Conservation (phyloP, 2,797 vertebrate species). For the Spondyliosoma cantharus region DNA sequence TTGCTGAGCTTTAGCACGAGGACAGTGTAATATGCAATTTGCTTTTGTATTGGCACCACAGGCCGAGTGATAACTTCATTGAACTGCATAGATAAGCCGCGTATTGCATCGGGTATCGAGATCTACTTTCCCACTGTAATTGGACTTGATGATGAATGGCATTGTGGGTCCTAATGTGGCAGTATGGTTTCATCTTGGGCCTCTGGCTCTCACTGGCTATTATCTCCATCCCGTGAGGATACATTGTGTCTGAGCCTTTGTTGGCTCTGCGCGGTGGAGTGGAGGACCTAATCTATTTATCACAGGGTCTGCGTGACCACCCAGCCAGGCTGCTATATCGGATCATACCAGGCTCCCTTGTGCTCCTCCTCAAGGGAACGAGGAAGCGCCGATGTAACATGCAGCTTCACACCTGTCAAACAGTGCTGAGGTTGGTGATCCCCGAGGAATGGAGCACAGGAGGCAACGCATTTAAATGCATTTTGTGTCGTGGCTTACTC, state of each 20-base stretch:
- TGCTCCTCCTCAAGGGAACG: conserved; percentile 71
- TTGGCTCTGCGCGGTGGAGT: conserved; percentile 76
- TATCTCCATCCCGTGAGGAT: conserved; percentile 81
- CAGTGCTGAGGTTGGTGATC: conserved; percentile 65
- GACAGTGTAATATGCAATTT: conserved; percentile 64
- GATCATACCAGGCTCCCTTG: conserved; percentile 75
- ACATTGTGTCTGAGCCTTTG: conserved; percentile 80
- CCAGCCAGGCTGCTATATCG: conserved; percentile 79
- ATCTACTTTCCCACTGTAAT: conserved; percentile 77
- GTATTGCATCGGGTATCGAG: conserved; percentile 60
- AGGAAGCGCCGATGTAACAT: conserved; percentile 68
- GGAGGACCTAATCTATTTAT: conserved; percentile 86
- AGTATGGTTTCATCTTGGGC: conserved; percentile 78
- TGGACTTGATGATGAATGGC: conserved; percentile 83
- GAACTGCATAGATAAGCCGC: conserved; percentile 65
- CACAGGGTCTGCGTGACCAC: conserved; percentile 80
- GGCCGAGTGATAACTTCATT: conserved; percentile 67
- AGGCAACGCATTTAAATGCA: conserved; percentile 64
- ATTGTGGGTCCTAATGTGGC: conserved; percentile 78
- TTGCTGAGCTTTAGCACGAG: conserved; percentile 50
- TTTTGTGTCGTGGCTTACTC: conserved; percentile 58
- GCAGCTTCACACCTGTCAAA: conserved; percentile 80
- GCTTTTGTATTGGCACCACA: conserved; percentile 66
- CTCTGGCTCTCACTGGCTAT: conserved; percentile 79
- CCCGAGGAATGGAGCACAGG: conserved; percentile 60